Evolutionary conservation across 2,797 vertebrate genomes (phyloP).

Genomic region (Buphagus erythrorhynchus): DNA sequence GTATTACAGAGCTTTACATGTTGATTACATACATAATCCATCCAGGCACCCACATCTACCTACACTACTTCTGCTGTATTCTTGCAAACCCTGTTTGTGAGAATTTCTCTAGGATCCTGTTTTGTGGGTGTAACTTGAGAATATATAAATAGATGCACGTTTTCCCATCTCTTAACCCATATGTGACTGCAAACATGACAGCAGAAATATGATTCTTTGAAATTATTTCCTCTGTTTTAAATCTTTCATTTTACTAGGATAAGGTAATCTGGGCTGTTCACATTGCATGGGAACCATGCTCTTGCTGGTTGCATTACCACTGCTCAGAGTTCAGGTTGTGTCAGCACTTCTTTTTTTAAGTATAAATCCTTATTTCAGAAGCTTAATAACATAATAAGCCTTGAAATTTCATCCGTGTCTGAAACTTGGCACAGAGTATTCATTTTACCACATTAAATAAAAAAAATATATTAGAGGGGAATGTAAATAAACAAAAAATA

Average conservation of each 20-base stretch:
- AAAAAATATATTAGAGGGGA: neutral
- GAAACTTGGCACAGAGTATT: conserved; percentile 7
- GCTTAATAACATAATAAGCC: conserved; percentile 28
- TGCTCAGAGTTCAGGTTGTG: neutral
- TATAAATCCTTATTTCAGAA: conserved; percentile 20
- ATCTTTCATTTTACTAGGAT: neutral
- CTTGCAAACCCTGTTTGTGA: neutral
- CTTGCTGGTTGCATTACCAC: neutral
- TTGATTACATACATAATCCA: conserved; percentile 7
- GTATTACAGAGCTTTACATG: neutral
- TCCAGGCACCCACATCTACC: neutral
- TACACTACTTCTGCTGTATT: neutral
- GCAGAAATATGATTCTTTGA: neutral
- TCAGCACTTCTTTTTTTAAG: conserved; percentile 32
- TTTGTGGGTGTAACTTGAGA: neutral
- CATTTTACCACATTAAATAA: conserved; percentile 34
- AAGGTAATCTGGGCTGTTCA: neutral
- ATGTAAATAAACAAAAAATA: conserved; percentile 11
- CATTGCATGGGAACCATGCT: neutral
- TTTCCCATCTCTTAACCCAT: neutral
- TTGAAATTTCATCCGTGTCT: conserved; percentile 17
- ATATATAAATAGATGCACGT: neutral
- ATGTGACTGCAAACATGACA: neutral
- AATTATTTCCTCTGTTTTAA: neutral
- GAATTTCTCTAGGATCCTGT: conserved; percentile 14